phyloP scores from a whole-genome alignment of 2,113 vertebrate genomes.

The Arvicanthis niloticus region DNA sequence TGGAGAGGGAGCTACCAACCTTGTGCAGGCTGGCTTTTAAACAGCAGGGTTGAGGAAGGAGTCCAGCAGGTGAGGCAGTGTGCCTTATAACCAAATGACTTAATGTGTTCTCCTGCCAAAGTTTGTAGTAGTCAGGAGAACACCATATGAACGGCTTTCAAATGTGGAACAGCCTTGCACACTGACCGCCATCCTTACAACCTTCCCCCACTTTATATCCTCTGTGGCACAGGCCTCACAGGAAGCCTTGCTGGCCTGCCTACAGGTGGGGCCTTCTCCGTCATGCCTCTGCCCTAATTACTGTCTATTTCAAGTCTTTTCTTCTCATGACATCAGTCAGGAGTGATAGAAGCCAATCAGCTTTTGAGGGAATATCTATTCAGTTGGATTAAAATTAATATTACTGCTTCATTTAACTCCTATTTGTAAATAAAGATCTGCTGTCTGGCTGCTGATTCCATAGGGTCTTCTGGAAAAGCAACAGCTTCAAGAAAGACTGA shows the following conservation, averaged over 20 bases:
- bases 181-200: not conserved
- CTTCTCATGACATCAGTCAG: not conserved
- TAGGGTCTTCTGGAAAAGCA: not conserved
- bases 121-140: not conserved
- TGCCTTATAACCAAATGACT: not conserved
- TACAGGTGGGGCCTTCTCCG: not conserved
- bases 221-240: not conserved
- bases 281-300: not conserved
- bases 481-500: not conserved
- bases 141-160: too few species aligned
- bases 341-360: not conserved
- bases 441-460: not conserved
- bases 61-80: not conserved
- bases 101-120: not conserved
- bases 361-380: constrained; percentile 11
- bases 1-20: not conserved
- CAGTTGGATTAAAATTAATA: not conserved
- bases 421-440: not conserved
- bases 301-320: not conserved
- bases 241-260: not conserved
- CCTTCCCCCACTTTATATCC: not conserved
- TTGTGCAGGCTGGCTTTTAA: not conserved
- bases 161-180: not conserved
- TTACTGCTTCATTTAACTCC: not conserved
- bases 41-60: not conserved